Base-by-base conservation (phyloP, 2,113 vertebrate species). In the Oophaga pumilio region DNA sequence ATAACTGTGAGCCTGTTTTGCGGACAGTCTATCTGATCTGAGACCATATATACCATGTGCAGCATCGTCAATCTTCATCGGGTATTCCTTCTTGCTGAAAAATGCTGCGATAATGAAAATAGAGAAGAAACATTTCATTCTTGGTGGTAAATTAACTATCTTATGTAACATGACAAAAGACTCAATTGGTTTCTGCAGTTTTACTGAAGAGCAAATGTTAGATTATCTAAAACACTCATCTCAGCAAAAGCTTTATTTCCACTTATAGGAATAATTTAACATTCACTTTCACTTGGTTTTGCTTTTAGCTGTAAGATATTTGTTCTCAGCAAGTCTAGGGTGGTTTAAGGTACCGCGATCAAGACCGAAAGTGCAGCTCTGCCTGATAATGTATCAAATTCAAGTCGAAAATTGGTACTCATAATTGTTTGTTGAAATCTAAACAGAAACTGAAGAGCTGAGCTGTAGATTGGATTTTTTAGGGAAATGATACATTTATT, bases 111-210 rank as follows among this genome's bases (percentile, higher is more conserved):
- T 83, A 87, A 83, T 87, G 86, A 82, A 74, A 81, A 90, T 89
- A 15, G 24, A 64, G 76, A 68, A 43, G 78, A 90, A 84, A 90
- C 66, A 56, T 69, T 88, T 57, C 69, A 81, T 68, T 90, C 66
- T 73, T 10, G 73, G 69, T 86, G 76, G 78, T 86, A 73, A 90
- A 89, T 90, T 90, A 90, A 89, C 90, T 87, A 87, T 90, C 69
- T 78, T 89, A 91, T 86, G 77, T 89, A 92, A 89, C 85, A 84
- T 79, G 86, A 81, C 88, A 91, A 90, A 90, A 89, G 87, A 88
- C 83, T 43, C 7, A 84, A 83, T 88, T 64, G 59, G 11, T 56
- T 60, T 13, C 80, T 77, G 88, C 53, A 59, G 1, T 1, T 84
- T 53, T 53, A 76, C 84, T 15, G 88, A 64, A 18, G 69, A 52